These are phyloP conservation scores for Lucifuga dentata DNA, from an alignment of 2,113 vertebrate genomes.

Conservation along the genomic window DNA sequence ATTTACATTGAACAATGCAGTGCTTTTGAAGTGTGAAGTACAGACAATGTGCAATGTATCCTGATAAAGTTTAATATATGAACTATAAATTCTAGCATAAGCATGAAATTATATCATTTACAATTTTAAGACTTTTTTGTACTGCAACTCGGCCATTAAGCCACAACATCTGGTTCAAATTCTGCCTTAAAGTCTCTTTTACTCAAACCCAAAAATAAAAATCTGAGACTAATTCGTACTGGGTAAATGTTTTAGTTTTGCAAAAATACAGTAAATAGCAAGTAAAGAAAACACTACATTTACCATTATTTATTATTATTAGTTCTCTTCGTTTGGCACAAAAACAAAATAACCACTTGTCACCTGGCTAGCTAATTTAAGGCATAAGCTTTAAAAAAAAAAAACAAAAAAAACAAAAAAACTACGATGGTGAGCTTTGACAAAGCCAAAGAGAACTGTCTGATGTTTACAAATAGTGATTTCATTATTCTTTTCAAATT, in stretches of 20 bases:
- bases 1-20: neutral
- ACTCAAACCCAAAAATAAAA: no score
- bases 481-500: neutral
- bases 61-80: neutral
- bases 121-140: no score
- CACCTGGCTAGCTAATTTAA: constrained; percentile 16
- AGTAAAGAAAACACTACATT: neutral
- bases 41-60: no score
- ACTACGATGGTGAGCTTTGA: no score
- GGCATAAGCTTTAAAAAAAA: neutral
- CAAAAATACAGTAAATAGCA: constrained; percentile 1
- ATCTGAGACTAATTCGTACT: no score
- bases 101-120: no score
- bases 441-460: neutral
- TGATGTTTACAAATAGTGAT: neutral
- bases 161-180: no score
- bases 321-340: constrained; percentile 33
- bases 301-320: neutral
- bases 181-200: no score
- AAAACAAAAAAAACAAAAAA: constrained; percentile 5
- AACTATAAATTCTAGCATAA: no score
- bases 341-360: constrained; percentile 12
- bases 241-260: no score
- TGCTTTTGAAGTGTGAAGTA: neutral
- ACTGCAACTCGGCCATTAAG: no score